phyloP scores from a whole-genome alignment of 2,113 vertebrate species.

The Ramphastos sulfuratus region DNA sequence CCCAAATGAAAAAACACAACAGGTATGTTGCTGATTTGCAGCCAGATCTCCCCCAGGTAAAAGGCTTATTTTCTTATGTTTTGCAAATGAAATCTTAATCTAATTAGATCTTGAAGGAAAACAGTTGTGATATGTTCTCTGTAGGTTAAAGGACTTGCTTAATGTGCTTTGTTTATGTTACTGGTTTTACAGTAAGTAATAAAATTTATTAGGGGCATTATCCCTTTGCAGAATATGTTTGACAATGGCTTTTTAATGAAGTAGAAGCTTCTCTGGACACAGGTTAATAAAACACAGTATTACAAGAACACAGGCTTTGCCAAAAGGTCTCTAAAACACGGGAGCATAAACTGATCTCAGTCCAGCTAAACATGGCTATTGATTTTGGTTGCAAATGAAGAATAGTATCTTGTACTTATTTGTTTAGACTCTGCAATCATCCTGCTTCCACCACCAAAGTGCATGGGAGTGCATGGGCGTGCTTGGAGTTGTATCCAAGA shows the following conservation, averaged over 20 bases:
- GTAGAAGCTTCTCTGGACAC: conserved; percentile 36
- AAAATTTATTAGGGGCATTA: conserved; percentile 11
- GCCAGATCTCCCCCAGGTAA: conserved; percentile 18
- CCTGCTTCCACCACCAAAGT: not conserved
- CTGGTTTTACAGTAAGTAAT: conserved; percentile 36
- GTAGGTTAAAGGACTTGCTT: conserved; percentile 35
- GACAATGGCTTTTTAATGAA: conserved; percentile 32
- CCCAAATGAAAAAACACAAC: not conserved
- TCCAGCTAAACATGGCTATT: not conserved
- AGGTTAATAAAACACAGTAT: not conserved
- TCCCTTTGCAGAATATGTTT: not conserved
- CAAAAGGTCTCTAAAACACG: not conserved
- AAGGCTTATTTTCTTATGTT: conserved; percentile 59
- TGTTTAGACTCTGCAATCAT: not conserved
- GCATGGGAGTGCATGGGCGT: not conserved
- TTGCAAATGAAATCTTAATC: conserved; percentile 61
- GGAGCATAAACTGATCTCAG: not conserved
- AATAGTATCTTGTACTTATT: not conserved
- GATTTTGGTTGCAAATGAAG: conserved; percentile 6
- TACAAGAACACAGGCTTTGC: not conserved
- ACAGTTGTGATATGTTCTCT: not conserved
- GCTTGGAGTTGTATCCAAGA: not conserved
- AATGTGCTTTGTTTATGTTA: conserved; percentile 41
- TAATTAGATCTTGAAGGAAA: conserved; percentile 57
- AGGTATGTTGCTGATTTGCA: not conserved